phyloP scores from a whole-genome alignment of 2,113 vertebrate genomes.

The Carassius auratus region DNA sequence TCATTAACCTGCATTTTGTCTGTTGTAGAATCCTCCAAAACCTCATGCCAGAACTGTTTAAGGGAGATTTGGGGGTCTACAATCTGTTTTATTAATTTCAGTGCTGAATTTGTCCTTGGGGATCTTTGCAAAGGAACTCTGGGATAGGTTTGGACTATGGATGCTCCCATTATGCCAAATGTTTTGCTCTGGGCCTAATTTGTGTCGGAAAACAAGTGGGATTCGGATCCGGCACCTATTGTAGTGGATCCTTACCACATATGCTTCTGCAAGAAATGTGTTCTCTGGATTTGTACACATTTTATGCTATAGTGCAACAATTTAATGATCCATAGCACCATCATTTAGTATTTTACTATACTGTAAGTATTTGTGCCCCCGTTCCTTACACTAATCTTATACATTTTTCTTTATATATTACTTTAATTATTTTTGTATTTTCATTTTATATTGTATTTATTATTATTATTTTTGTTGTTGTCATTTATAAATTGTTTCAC shows the following conservation, averaged over 20 bases:
- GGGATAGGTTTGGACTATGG: conserved; percentile 25
- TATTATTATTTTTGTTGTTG: not conserved
- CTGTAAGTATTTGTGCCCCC: not conserved
- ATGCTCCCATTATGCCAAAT: conserved; percentile 49
- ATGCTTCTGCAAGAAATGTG: not conserved
- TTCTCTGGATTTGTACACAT: not conserved
- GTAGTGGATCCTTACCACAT: not conserved
- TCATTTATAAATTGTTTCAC: conserved; percentile 28
- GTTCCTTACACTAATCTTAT: not conserved
- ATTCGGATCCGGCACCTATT: not conserved
- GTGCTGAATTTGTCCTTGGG: conserved; percentile 43
- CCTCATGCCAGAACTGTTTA: conserved; percentile 42
- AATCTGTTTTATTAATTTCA: conserved; percentile 54
- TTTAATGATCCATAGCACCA: not conserved
- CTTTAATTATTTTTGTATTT: no score
- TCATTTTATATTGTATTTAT: no score
- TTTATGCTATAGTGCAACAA: not conserved
- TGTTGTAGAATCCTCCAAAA: conserved; percentile 28
- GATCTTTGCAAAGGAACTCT: conserved; percentile 46
- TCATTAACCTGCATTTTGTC: conserved; percentile 44
- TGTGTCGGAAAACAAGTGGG: conserved; percentile 2
- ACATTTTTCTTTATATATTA: no score
- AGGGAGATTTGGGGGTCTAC: conserved; percentile 45
- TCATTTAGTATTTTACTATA: not conserved
- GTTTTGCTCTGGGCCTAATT: conserved; percentile 40